Evolutionary conservation across 2,797 vertebrate genomes (phyloP), one percentile per base, ranked within the genome.

Genomic region (Rhodeus uyekii): DNA sequence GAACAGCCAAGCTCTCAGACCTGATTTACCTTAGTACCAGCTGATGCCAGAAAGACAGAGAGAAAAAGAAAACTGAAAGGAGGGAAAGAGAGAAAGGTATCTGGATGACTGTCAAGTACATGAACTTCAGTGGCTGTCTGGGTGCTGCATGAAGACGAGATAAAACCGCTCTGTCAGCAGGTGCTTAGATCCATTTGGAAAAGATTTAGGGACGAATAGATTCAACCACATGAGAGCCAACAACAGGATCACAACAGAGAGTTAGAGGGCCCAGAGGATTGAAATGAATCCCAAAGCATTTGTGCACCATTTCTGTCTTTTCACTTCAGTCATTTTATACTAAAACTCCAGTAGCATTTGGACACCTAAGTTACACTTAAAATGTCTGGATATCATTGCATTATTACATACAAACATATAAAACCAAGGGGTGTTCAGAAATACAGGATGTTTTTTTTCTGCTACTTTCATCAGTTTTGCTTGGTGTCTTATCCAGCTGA

Each of bases 101-200:
- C 83, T 77, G 79, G 71, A 87, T 74, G 75, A 82, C 38, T 72
- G 78, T 71, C 78, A 80, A 80, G 78, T 58, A 46, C 39, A 44
- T 48, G 53, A 80, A 61, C 36, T 61, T 80, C 78, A 46, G 67
- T n/a, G 53, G 67, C 38, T 74, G 50, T 27, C 72, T 55, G 48
- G 72, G 50, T 39, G 77, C 77, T 46, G 67, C 46, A 27, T 53
- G 65, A 53, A 81, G 78, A 34, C 39, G 65, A 85, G 87, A 88
- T 90, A 92, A 92, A 93, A 91, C 83, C 82, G 89, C 91, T 90
- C 88, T 91, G 91, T 89, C 92, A 87, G 89, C 91, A 92, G 89
- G 87, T 92, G 85, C 86, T 76, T 55, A 24, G 64, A 61, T 42
- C 76, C 89, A 63, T 89, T 89, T 85, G 88, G 83, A 7, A 78